Conservation (phyloP, 2,797 vertebrate genomes). For the Thamnophis elegans region DNA sequence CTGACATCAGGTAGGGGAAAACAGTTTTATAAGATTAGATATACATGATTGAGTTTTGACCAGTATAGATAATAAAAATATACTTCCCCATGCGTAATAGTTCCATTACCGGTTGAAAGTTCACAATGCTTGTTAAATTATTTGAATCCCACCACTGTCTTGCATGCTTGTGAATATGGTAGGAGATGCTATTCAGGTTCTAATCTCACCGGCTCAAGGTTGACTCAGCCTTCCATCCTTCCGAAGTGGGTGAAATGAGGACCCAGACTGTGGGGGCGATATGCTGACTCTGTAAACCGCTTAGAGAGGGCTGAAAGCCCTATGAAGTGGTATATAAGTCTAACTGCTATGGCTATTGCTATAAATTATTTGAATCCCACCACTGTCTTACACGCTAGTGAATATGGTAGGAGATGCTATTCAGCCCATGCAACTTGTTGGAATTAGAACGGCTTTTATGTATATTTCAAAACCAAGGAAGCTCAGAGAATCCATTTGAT, state of each 20-base stretch:
- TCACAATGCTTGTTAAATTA: background rate
- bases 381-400: background rate
- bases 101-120: background rate
- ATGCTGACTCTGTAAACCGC: no score
- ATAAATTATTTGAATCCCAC: no score
- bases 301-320: no score
- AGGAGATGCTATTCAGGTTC: background rate
- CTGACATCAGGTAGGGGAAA: background rate
- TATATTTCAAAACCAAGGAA: background rate
- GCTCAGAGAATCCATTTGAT: conserved; percentile 5
- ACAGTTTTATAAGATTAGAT: background rate
- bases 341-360: no score
- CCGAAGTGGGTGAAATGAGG: no score
- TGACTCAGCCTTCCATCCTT: no score
- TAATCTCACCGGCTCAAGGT: no score
- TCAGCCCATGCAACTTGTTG: background rate
- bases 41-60: background rate
- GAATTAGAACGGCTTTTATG: rapidly evolving
- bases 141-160: no score
- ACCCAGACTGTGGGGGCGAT: no score
- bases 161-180: background rate
- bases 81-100: no score
- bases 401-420: background rate
- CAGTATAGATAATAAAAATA: background rate
- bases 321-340: no score